Conservation (phyloP, 2,797 vertebrate genomes). For the Poecilia picta region DNA sequence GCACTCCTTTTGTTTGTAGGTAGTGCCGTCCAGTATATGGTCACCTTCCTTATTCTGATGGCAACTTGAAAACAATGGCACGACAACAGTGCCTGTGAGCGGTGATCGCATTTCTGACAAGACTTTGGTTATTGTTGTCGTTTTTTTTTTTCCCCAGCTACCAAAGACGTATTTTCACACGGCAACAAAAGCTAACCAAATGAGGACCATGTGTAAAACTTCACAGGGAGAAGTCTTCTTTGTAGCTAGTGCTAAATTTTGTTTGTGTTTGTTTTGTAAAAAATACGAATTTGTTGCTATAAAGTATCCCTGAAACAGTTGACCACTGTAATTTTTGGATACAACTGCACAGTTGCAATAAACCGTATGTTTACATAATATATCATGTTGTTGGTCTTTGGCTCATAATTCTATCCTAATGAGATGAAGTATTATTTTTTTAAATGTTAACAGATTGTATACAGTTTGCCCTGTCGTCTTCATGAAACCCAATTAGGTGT, state of each 20-base stretch:
- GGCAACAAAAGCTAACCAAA: slow-evolving; percentile 60
- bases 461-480: not conserved
- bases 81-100: slow-evolving; percentile 78
- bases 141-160: slow-evolving; percentile 65
- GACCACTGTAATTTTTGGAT: slow-evolving; percentile 80
- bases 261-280: slow-evolving; percentile 65
- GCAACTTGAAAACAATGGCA: slow-evolving; percentile 75
- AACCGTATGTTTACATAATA: slow-evolving; percentile 86
- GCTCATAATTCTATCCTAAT: not conserved
- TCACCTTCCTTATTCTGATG: slow-evolving; percentile 53
- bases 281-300: slow-evolving; percentile 82
- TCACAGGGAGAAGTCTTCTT: slow-evolving; percentile 76
- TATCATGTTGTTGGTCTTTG: slow-evolving; percentile 41
- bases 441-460: not conserved
- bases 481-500: not conserved
- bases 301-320: slow-evolving; percentile 77
- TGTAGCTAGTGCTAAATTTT: slow-evolving; percentile 61
- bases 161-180: slow-evolving; percentile 78
- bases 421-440: not conserved
- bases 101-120: slow-evolving; percentile 65
- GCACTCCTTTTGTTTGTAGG: slow-evolving; percentile 69
- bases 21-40: slow-evolving; percentile 49
- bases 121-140: slow-evolving; percentile 63
- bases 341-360: slow-evolving; percentile 87
- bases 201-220: slow-evolving; percentile 80